phyloP scores from a whole-genome alignment of 2,113 vertebrate species.

The Platichthys flesus region DNA sequence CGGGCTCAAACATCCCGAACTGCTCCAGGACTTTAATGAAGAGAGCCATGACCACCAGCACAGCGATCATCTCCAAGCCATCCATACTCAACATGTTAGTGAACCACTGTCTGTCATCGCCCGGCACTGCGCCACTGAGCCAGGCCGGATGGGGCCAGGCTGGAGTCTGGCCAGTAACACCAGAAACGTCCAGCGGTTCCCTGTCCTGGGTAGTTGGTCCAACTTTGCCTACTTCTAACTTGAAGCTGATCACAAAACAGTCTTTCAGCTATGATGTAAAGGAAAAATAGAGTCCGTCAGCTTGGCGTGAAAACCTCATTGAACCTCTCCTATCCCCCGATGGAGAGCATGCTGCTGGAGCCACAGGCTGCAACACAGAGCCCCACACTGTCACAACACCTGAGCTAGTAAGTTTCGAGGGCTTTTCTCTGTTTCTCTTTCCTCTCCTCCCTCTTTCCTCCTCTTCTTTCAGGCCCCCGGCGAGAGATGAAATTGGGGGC shows the following conservation, averaged over 20 bases:
- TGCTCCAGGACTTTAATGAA: slow-evolving; percentile 98
- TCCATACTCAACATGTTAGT: slow-evolving; percentile 91
- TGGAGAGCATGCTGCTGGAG: slow-evolving; percentile 43
- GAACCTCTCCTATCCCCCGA: slow-evolving; percentile 10
- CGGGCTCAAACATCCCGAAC: slow-evolving; percentile 96
- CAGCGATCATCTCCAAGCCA: slow-evolving; percentile 96
- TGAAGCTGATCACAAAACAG: not conserved
- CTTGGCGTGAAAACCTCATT: not conserved
- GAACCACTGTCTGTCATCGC: slow-evolving; percentile 67
- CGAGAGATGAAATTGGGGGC: slow-evolving; percentile 55
- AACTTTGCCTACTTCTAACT: slow-evolving; percentile 23
- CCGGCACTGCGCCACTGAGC: slow-evolving; percentile 25
- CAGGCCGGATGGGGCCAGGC: slow-evolving; percentile 15
- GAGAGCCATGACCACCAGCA: slow-evolving; percentile 95
- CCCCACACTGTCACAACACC: slow-evolving; percentile 30
- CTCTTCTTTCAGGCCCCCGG: slow-evolving; percentile 19
- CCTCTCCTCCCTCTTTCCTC: not conserved
- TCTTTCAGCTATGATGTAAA: no score
- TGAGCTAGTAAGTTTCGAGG: slow-evolving; percentile 30
- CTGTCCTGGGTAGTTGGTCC: slow-evolving; percentile 19
- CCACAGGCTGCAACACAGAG: slow-evolving; percentile 41
- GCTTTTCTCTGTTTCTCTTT: not conserved
- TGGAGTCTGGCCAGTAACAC: slow-evolving; percentile 16
- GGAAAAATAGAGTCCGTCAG: not conserved
- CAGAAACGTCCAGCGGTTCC: slow-evolving; percentile 5